Evolutionary conservation across 2,113 vertebrate species (phyloP).

Genomic region (Poecilia latipinna): DNA sequence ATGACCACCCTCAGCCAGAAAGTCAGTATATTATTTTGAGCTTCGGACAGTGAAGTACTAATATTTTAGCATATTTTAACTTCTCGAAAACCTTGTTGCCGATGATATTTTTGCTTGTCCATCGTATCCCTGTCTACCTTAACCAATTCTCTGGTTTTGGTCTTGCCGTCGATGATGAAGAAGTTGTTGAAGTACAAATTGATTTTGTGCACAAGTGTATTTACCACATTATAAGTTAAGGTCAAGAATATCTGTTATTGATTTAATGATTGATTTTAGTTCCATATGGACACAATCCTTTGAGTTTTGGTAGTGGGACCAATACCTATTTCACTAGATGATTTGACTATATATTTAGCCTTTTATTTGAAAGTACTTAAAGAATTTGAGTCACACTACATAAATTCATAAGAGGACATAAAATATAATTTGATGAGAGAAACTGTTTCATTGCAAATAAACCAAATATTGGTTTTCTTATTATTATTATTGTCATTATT

Average conservation of each 20-base stretch:
- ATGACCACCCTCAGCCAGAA: neutral
- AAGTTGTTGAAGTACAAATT: neutral
- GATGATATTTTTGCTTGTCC: too few species aligned
- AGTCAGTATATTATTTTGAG: neutral
- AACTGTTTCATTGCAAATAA: neutral
- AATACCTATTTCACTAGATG: neutral
- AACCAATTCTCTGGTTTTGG: too few species aligned
- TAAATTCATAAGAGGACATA: neutral
- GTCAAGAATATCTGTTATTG: neutral
- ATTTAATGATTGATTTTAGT: neutral
- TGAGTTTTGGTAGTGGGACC: neutral
- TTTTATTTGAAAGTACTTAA: neutral
- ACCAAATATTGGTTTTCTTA: too few species aligned
- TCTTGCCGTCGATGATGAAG: too few species aligned
- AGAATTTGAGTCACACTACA: neutral
- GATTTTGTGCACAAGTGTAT: neutral
- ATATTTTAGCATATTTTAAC: too few species aligned
- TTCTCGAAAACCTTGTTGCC: too few species aligned
- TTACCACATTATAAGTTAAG: neutral
- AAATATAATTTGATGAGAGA: neutral
- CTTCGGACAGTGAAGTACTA: neutral
- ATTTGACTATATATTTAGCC: neutral
- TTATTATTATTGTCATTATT: too few species aligned
- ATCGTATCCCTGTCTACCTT: too few species aligned
- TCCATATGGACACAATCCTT: neutral